Conservation (phyloP, 2,888 invertebrate genomes). For the Sicus ferrugineus region DNA sequence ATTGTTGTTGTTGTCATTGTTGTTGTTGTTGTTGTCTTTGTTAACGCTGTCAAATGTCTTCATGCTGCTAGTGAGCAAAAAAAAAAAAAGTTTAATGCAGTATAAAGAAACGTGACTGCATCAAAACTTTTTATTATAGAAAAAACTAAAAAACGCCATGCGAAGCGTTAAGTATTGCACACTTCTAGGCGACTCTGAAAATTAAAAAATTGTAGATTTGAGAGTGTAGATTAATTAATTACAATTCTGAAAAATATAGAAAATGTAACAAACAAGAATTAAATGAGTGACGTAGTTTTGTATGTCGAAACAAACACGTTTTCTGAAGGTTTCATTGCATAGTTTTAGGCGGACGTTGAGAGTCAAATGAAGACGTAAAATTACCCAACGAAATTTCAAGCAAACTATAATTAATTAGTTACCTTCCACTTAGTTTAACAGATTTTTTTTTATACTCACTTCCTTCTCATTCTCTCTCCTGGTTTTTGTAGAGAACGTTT, state of each 20-base stretch:
- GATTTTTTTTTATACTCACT: no score
- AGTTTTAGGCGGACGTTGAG: no score
- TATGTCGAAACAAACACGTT: no score
- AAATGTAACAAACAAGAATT: no score
- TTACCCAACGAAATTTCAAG: background rate
- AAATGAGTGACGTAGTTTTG: no score
- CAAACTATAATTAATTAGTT: no score
- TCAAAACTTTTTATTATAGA: slow-evolving; percentile 2
- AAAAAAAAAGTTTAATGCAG: background rate
- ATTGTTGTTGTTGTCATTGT: background rate
- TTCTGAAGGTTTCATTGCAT: no score
- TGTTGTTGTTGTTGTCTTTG: background rate
- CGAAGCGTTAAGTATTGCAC: background rate
- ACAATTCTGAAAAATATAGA: no score
- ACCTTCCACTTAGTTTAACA: no score
- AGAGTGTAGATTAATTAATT: background rate
- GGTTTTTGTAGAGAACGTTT: no score
- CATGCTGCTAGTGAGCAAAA: background rate
- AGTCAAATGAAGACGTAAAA: background rate
- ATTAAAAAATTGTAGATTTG: background rate
- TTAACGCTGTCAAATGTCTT: slow-evolving; percentile 1
- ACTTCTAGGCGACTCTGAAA: background rate
- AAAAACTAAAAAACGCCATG: no score
- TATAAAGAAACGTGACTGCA: slow-evolving; percentile 14
- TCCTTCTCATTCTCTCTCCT: no score